Evolutionary conservation across 2,113 vertebrate species (phyloP), one percentile per base, ranked within the genome.

Genomic region (Scomber colias): DNA sequence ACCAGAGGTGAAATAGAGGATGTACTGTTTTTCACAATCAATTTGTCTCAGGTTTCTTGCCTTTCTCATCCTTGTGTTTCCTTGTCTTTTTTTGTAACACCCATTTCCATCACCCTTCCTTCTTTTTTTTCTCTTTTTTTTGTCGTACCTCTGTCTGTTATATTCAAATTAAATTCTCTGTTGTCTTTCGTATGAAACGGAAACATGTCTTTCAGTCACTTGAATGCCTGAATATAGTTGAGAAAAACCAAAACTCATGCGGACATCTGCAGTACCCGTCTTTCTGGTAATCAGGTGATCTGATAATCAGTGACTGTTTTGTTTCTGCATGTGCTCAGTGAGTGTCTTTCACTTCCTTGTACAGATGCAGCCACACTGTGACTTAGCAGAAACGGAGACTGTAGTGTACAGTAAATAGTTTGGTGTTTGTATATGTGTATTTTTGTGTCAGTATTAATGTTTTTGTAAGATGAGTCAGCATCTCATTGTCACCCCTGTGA

Each of bases 341-440:
- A 75, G 21, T 74, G n/a, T 51, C 72, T 66, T 87, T 88, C 88
- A 84, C 81, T 91, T 92, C 91, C 91, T 87, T 64, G 69, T 75
- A 12, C 19, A 17, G 24, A 57, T 16, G 13, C 79, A 53, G 82
- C 79, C 57, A 30, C 59, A 15, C 19, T 27, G 69, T 92, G 86
- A 91, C 83, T 81, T 70, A 62, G 82, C 81, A 84, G 75, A 85
- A 88, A 30, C 56, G 13, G 60, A 1, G 12, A 51, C 44, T 50
- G 9, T 64, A 27, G 45, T 16, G 1, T 59, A 3, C 40, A 45
- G 50, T 12, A 48, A 60, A 44, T 75, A 54, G 53, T 57, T 48
- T 21, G 21, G 21, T 21, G 21, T 21, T 21, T 79, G 53, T 40
- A 30, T 51, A 45, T 72, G 13, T 9, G 49, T 17, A 15, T 69